Conservation (phyloP, 2,888 invertebrate species). For the Galerucella nymphaeae region DNA sequence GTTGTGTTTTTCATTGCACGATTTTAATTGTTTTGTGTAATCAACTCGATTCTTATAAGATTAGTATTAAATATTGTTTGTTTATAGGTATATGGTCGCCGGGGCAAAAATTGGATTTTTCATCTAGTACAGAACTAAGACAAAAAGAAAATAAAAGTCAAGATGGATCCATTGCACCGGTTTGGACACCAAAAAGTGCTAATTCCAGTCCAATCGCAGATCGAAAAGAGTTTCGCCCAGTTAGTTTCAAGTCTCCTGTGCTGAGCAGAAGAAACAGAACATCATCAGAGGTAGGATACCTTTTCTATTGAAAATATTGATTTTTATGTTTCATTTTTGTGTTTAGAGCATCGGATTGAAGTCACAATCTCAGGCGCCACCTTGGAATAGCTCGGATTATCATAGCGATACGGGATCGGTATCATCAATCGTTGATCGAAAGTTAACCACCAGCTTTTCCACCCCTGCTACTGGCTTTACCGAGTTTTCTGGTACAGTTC, state of each 20-base stretch:
- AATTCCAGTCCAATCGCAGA: slow-evolving; percentile 79
- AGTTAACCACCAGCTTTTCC: slow-evolving; percentile 71
- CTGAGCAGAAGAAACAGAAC: slow-evolving; percentile 61
- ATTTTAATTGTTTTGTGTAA: background rate
- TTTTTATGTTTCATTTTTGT: slow-evolving; percentile 10
- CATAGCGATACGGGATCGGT: slow-evolving; percentile 51
- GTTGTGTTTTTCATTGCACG: background rate
- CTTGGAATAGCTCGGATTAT: slow-evolving; percentile 52
- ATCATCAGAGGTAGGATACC: slow-evolving; percentile 51
- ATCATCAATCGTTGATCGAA: slow-evolving; percentile 55
- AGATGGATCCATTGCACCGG: slow-evolving; percentile 73
- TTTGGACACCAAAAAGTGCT: slow-evolving; percentile 83
- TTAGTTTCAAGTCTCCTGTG: slow-evolving; percentile 78
- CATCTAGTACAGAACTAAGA: slow-evolving; percentile 36
- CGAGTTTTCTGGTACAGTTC: slow-evolving; percentile 60
- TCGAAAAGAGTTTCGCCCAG: slow-evolving; percentile 83
- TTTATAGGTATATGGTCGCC: slow-evolving; percentile 71
- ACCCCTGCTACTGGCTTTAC: slow-evolving; percentile 73
- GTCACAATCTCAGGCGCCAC: slow-evolving; percentile 48
- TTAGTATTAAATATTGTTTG: background rate
- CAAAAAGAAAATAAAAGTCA: slow-evolving; percentile 47
- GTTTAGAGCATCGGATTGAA: slow-evolving; percentile 44
- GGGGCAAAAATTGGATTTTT: slow-evolving; percentile 60
- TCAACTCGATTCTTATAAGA: background rate
- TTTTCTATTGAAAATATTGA: too few species aligned